Percentiles rank a stretch among this genome's conserved stretches.
phyloP scores from a whole-genome alignment of 2,113 vertebrate species.

The Pampusana beccarii region DNA sequence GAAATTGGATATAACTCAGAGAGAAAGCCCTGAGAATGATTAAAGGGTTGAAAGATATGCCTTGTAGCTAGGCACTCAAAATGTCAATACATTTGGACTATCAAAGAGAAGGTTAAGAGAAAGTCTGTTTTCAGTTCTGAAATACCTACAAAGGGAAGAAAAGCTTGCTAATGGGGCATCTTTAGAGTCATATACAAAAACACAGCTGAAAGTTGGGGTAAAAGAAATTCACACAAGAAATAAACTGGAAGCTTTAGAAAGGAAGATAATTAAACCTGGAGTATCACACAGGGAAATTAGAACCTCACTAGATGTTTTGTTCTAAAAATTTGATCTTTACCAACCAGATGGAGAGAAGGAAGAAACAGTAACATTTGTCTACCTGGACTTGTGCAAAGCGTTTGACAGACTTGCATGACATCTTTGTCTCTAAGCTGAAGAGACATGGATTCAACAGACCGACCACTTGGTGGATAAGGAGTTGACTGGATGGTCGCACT shows the following conservation, averaged over 20 bases:
- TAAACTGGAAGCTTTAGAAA: not conserved
- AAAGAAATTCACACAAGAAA: not conserved
- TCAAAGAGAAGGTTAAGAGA: not conserved
- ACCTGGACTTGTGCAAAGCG: no score
- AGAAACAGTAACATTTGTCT: not conserved
- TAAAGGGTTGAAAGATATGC: not conserved
- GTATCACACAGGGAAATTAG: not conserved
- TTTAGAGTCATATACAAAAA: not conserved
- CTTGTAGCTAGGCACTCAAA: not conserved
- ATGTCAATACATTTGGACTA: conserved; percentile 26
- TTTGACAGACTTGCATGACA: no score
- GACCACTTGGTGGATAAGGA: no score
- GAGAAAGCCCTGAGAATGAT: conserved; percentile 29
- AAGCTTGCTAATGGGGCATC: not conserved
- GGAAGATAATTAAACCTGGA: not conserved
- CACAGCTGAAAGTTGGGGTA: not conserved
- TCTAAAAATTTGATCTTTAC: not conserved
- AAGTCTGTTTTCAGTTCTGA: not conserved
- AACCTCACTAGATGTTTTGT: not conserved
- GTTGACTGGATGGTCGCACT: no score
- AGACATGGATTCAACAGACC: no score
- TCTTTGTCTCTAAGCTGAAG: no score
- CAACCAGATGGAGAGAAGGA: not conserved
- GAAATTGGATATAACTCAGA: not conserved
- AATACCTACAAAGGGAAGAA: not conserved